These are phyloP conservation scores for Panurus biarmicus DNA, from an alignment of 2,113 vertebrate genomes.

Conservation along the genomic window DNA sequence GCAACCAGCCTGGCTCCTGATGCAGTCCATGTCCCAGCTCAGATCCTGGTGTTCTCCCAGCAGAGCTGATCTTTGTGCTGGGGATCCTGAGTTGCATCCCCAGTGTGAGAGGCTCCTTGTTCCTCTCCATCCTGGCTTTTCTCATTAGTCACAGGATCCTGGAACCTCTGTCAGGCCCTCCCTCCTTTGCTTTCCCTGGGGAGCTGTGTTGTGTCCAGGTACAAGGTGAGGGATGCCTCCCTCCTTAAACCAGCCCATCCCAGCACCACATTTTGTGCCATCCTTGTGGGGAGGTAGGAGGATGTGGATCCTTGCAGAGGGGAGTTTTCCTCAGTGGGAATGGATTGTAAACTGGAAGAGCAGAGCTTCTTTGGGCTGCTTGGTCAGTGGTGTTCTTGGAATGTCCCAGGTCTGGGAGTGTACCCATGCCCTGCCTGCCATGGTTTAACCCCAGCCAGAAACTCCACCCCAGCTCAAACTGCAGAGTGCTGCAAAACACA, in stretches of 20 bases:
- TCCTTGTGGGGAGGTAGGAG: neutral
- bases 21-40: fast-evolving
- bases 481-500: neutral
- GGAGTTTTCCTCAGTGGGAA: neutral
- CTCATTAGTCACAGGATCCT: fast-evolving
- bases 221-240: neutral
- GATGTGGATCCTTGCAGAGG: neutral
- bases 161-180: neutral
- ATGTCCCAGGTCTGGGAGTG: fast-evolving
- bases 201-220: neutral
- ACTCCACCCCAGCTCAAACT: neutral
- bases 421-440: fast-evolving
- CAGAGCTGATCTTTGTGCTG: neutral
- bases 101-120: fast-evolving
- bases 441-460: neutral
- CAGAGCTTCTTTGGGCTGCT: neutral
- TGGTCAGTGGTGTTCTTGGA: neutral
- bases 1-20: fast-evolving
- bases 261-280: fast-evolving
- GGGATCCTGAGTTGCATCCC: neutral
- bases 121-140: neutral
- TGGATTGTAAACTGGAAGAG: neutral
- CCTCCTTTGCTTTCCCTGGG: neutral
- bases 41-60: neutral
- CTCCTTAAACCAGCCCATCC: neutral